Evolutionary conservation across 2,113 vertebrate species (phyloP), one percentile per base, ranked within the genome.

Genomic region (Carassius gibelio): DNA sequence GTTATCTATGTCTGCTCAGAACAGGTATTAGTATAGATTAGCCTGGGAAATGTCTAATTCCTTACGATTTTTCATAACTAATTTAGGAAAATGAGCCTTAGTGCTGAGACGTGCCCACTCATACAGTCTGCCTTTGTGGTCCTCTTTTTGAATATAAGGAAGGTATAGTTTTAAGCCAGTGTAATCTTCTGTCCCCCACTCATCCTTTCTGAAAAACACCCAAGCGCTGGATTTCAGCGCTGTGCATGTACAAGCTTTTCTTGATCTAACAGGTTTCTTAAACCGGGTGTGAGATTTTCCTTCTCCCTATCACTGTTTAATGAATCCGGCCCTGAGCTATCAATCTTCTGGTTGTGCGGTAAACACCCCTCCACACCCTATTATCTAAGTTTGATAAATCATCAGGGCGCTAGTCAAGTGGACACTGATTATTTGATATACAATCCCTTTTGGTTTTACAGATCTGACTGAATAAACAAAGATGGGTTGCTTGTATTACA

Each of bases 91-190:
- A 78, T 68, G 21, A 17, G 34, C 23, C 6, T 21, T 21, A 19
- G 68, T 85, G 55, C 64, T 72, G 85, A 36, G 21, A 69, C 81
- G 52, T 82, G 89, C 90, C 83, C 84, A 83, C 15, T 82, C n/a
- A 84, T 76, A 68, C 83, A 85, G 79, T 90, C 87, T 90, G 87
- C 85, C 88, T 89, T 88, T 90, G 87, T 90, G 84, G 84, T 84
- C 86, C 88, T 90, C 74, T 10, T 14, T 87, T 75, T 83, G 34
- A 48, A 30, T n/a, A 13, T 66, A n/a, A 81, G 19, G 74, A 50
- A 86, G 66, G 87, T 84, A 38, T 38, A 61, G 57, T 61, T 85
- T 57, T 3, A 66, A 64, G 50, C 69, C 30, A 79, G 23, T 15
- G 30, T 19, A 45, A 0, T 59, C 55, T 59, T 38, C 57, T 64